Evolutionary conservation across 2,113 vertebrate species (phyloP), one percentile per base, ranked within the genome.

Genomic region (Pterocles burchelli): DNA sequence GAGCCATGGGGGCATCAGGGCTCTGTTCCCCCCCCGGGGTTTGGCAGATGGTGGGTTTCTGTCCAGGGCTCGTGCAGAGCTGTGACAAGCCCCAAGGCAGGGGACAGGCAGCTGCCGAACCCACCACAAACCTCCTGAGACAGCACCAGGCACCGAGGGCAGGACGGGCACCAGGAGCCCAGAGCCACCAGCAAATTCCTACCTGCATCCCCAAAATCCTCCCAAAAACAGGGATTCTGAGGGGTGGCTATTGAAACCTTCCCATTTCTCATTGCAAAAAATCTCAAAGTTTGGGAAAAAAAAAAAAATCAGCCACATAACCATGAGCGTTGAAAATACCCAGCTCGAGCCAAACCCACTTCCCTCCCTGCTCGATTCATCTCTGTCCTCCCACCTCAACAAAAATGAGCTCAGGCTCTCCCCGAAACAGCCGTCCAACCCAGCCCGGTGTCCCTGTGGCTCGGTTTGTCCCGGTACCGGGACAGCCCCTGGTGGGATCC

Each of bases 381-480:
- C 93, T 49, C 55, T 43, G 68, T 91, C 81, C 91, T 95, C 91
- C 91, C 28, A 62, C 93, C 93, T 94, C 95, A 31, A 70, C 63
- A 90, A 88, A 88, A 90, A 43, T 0, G 19, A 90, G 83, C 29
- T 1, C 66, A 75, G 83, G 83, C 20, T 90, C 85, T 85, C 19
- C 88, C 88, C 96, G 59, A 91, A 94, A 91, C 61, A 93, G 65
- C 63, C 34, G 46, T 45, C 55, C 57, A 41, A 41, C 41, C 41
- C 41, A 41, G 13, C 41, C 41, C 41, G 13, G 41, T 41, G 41
- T 41, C 41, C 41, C 41, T 13, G 13, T 13, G 41, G 41, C 41
- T 41, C 41, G 5, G 41, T 13, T 41, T 13, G 46, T 49, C 55
- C 57, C 57, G 90, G 90, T 89, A 93, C 93, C 13, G 11, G 82